Evolutionary conservation across 2,797 vertebrate species (phyloP), one percentile per base, ranked within the genome.

Genomic region (Falco concolor): DNA sequence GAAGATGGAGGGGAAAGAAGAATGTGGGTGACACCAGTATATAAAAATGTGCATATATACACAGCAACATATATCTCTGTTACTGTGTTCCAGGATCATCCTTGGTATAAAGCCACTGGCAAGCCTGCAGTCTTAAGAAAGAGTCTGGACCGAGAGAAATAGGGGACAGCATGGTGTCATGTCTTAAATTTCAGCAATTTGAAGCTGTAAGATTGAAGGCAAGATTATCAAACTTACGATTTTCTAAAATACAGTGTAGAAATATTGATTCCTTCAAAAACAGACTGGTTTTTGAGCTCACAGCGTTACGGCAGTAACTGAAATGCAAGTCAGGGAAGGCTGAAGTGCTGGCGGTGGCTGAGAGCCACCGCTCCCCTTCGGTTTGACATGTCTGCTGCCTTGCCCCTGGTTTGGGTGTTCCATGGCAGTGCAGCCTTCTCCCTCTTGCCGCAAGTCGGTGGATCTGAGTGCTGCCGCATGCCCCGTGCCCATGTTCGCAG

Each of bases 401-500:
- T 38, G 25, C 32, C 38, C 28, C 16, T 68, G 50, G 12, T 42
- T 16, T 42, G 40, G 40, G 40, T 42, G 40, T 42, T 42, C 40
- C 40, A 42, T 42, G 40, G 40, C 40, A 13, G 15, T 42, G 13
- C 40, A 42, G 40, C 16, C 7, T 30, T 72, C 11, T 74, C 23
- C 28, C 11, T 49, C 30, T 53, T 28, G 9, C 36, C 10, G 5
- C 32, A 54, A 10, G 4, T 8, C 13, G 38, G 61, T 64, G 86
- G 47, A 82, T 84, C 50, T 3, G 19, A 19, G 27, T 47, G 38
- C 77, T 0, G 0, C 81, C 42, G n/a, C 25, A 16, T 56, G 28
- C 38, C 10, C 36, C 1, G 2, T 3, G 14, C 68, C 67, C 24
- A 3, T 0, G 0, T 64, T 77, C 49, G 36, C 10, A 8, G 5